These are phyloP conservation scores for Brassicogethes aeneus DNA, from an alignment of 2,888 invertebrate genomes.

Conservation along the genomic window DNA sequence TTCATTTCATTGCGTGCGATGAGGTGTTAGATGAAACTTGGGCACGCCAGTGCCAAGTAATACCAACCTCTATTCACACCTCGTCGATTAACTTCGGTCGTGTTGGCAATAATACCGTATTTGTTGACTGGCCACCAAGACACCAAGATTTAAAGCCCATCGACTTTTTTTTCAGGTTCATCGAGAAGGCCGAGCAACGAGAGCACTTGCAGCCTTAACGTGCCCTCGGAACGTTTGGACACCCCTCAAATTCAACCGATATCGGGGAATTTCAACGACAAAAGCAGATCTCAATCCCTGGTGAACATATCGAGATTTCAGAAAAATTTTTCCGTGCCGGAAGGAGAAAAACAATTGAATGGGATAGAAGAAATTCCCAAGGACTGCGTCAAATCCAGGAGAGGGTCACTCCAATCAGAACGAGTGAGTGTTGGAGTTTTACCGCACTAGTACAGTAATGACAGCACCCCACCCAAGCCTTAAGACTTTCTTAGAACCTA, in stretches of 20 bases:
- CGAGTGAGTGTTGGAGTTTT: constrained; percentile 24
- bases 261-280: constrained; percentile 12
- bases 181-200: constrained; percentile 35
- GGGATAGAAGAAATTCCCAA: constrained; percentile 35
- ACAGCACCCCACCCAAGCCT: too few species aligned
- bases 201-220: constrained; percentile 32
- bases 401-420: constrained; percentile 33
- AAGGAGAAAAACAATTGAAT: constrained; percentile 26
- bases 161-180: constrained; percentile 22
- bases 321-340: constrained; percentile 17
- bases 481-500: too few species aligned
- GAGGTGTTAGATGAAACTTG: too few species aligned
- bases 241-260: constrained; percentile 23
- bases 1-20: too few species aligned
- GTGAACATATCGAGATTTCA: constrained; percentile 25
- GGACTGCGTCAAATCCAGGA: constrained; percentile 19
- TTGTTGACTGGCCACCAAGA: too few species aligned
- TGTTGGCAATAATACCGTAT: too few species aligned
- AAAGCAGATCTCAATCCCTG: constrained; percentile 29
- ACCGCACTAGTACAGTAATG: too few species aligned
- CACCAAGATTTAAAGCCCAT: too few species aligned
- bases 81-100: too few species aligned
- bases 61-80: too few species aligned
- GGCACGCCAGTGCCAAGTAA: too few species aligned
- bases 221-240: constrained; percentile 24